Base-by-base conservation (phyloP, 2,797 vertebrate genomes). In the Falco naumanni region DNA sequence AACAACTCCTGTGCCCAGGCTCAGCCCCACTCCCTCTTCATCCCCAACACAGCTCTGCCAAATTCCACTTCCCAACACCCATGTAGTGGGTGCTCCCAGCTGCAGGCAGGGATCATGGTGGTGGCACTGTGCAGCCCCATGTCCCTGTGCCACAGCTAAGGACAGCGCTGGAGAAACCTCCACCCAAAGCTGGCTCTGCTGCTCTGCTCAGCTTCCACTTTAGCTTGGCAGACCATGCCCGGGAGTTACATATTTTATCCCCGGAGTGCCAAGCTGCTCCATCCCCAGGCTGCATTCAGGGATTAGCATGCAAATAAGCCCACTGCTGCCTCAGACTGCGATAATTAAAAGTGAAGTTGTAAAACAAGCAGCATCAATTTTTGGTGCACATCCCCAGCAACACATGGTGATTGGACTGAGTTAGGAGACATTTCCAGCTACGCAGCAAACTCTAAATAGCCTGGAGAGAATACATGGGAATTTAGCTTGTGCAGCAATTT, bases 401-500 rank as follows among this genome's bases (percentile, higher is more conserved):
- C 96, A 90, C 87, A 92, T 63, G 94, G 94, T 70, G 95, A 91
- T 87, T 97, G 97, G 93, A 59, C 80, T 61, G 88, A 94, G 84
- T 41, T 50, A 74, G 93, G 91, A 96, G 91, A 84, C 54, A 29
- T 96, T 97, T 96, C 34, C 54, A 96, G 85, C 95, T 71, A 94
- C 37, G 5, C 84, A 84, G 84, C 95, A 93, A 94, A 90, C 88
- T 95, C 71, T 37, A 96, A 96, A 97, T 94, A 96, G 96, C 96
- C 96, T 96, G 95, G 92, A 96, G 97, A 96, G 82, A 96, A 95
- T 95, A 89, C 91, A 91, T 4, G 71, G 71, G 82, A 95, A 96
- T 97, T 96, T 45, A 93, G 95, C 95, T 96, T 93, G 91, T 96
- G 97, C 83, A 93, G 96, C 96, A 72, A 96, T 97, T 97, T 97